phyloP scores from a whole-genome alignment of 2,797 vertebrate species.

The Erethizon dorsatum region DNA sequence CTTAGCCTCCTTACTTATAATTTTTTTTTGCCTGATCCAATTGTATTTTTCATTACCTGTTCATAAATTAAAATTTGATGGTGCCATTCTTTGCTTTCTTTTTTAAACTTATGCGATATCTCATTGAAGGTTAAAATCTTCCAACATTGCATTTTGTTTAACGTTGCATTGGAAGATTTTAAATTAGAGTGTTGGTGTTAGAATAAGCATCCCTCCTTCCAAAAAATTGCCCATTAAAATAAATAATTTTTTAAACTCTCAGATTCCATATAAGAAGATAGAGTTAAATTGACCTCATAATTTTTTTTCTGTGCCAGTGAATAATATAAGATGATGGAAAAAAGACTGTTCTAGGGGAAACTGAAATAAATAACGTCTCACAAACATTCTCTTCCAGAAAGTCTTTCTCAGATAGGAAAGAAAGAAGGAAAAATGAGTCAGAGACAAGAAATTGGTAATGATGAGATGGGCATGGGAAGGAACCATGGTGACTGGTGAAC shows the following conservation, averaged over 20 bases:
- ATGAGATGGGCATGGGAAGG: neutral
- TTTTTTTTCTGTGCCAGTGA: neutral
- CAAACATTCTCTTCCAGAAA: neutral
- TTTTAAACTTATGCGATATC: conserved; percentile 14
- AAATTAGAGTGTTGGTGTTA: neutral
- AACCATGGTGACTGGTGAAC: neutral
- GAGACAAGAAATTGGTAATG: neutral
- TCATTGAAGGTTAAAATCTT: neutral
- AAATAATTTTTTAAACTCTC: neutral
- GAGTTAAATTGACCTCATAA: neutral
- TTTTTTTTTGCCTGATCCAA: conserved; percentile 8
- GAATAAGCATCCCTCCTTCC: neutral
- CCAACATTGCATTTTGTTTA: conserved; percentile 29
- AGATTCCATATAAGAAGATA: neutral
- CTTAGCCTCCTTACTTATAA: neutral
- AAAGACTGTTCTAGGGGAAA: neutral
- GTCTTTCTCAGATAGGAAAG: neutral
- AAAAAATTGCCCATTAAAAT: conserved; percentile 15
- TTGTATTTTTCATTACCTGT: conserved; percentile 21
- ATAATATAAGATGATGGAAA: neutral
- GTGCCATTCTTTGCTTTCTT: conserved; percentile 2
- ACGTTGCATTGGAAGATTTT: neutral
- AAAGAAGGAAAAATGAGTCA: neutral
- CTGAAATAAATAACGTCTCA: neutral
- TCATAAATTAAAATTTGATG: conserved; percentile 49